Conservation (phyloP, 2,113 vertebrate species). For the Hymenochirus boettgeri region DNA sequence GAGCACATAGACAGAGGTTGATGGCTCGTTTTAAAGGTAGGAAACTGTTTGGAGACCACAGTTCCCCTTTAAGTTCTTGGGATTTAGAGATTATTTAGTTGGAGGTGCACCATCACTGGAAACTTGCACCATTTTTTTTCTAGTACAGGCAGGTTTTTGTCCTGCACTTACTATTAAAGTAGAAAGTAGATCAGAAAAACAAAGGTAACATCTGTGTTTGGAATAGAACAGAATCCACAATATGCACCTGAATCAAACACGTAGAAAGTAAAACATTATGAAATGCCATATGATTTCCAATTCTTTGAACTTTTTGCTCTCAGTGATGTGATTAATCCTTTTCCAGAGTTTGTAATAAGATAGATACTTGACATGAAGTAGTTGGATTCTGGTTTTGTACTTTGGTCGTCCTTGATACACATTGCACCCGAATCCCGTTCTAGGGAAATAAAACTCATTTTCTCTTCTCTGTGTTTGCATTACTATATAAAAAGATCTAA, state of each 20-base stretch:
- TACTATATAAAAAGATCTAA: neutral
- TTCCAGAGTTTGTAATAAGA: neutral
- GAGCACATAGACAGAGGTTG: too few relatives aligned
- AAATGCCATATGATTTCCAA: neutral
- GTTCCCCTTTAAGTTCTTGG: too few relatives aligned
- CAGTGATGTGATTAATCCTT: constrained; percentile 8
- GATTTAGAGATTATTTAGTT: too few relatives aligned
- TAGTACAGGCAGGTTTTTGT: neutral
- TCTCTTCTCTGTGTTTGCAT: neutral
- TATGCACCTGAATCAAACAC: constrained; percentile 9
- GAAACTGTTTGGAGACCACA: too few relatives aligned
- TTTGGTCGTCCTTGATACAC: neutral
- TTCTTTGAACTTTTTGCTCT: constrained; percentile 13
- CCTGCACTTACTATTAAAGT: neutral
- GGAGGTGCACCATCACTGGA: too few relatives aligned
- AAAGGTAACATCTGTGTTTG: constrained; percentile 13
- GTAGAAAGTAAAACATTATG: constrained; percentile 7
- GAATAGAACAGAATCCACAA: constrained; percentile 5
- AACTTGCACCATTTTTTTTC: too few relatives aligned
- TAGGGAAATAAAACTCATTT: neutral
- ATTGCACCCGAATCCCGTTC: neutral
- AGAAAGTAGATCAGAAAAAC: neutral
- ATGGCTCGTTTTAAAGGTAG: too few relatives aligned
- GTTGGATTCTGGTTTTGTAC: neutral
- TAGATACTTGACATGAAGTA: neutral